These are phyloP conservation scores for Rhinogobius similis DNA, from an alignment of 2,113 vertebrate species.

Conservation along the genomic window DNA sequence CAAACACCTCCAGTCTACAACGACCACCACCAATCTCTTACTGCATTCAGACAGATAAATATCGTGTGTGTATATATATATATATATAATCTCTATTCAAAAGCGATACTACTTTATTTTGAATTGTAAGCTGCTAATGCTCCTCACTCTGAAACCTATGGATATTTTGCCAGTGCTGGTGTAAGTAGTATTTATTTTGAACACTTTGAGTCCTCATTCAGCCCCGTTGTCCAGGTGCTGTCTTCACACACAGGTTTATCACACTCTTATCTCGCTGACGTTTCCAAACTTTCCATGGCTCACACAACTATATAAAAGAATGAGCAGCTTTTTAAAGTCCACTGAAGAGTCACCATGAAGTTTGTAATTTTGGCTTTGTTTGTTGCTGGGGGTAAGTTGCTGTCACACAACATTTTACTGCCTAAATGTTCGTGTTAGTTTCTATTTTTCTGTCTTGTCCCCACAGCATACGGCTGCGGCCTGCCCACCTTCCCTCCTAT, in stretches of 20 bases:
- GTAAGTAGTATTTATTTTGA: too few relatives aligned
- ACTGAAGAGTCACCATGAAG: conserved; percentile 68
- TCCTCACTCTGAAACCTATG: too few relatives aligned
- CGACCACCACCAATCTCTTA: too few relatives aligned
- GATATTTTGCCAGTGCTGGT: too few relatives aligned
- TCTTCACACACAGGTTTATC: conserved; percentile 53
- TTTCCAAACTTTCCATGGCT: conserved; percentile 33
- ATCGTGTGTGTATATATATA: too few relatives aligned
- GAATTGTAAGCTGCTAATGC: too few relatives aligned
- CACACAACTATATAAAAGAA: conserved; percentile 47
- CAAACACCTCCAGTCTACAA: too few relatives aligned
- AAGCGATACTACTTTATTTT: too few relatives aligned
- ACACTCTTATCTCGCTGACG: conserved; percentile 65
- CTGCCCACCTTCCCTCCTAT: conserved; percentile 64
- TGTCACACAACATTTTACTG: not conserved
- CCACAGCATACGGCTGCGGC: conserved; percentile 77
- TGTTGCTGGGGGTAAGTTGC: conserved; percentile 74
- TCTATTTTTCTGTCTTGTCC: conserved; percentile 1
- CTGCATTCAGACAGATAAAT: too few relatives aligned
- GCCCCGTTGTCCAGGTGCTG: conserved; percentile 47
- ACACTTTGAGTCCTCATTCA: not conserved
- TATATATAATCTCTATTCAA: too few relatives aligned
- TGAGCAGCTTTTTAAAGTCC: not conserved
- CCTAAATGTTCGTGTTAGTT: not conserved
- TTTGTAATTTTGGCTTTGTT: conserved; percentile 77